These are phyloP conservation scores for Sebastes vulpes DNA, from an alignment of 2,797 vertebrate genomes.

Conservation along the genomic window DNA sequence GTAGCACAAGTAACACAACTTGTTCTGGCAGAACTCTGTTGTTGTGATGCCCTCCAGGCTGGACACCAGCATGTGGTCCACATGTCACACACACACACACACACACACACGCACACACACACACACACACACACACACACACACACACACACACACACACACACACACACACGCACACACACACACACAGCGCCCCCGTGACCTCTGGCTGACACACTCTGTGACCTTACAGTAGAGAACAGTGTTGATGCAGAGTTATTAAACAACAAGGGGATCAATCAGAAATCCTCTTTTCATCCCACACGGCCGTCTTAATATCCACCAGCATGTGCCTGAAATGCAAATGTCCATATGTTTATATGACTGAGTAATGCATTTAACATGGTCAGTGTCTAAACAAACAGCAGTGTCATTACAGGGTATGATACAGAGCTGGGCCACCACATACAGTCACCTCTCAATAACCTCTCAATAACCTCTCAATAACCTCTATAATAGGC, in stretches of 20 bases:
- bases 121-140: conserved; percentile 1
- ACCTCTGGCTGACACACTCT: conserved; percentile 56
- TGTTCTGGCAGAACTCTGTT: conserved; percentile 72
- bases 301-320: conserved; percentile 7
- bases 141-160: not conserved
- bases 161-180: not conserved
- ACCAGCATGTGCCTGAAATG: conserved; percentile 6
- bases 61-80: conserved; percentile 65
- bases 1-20: conserved; percentile 67
- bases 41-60: conserved; percentile 63
- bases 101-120: not conserved
- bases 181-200: conserved; percentile 21
- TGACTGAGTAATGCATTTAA: conserved; percentile 29
- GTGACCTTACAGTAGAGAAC: conserved; percentile 43
- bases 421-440: not conserved
- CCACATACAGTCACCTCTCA: not conserved
- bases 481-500: conserved; percentile 8
- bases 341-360: conserved; percentile 20
- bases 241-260: conserved; percentile 39
- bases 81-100: conserved; percentile 27
- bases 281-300: conserved; percentile 53
- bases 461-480: conserved; percentile 12
- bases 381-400: not conserved
- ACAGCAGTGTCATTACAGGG: not conserved
- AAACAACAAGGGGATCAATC: conserved; percentile 56